Base-by-base conservation (phyloP, 2,888 invertebrate genomes). In the Gisinianus flammeolus region DNA sequence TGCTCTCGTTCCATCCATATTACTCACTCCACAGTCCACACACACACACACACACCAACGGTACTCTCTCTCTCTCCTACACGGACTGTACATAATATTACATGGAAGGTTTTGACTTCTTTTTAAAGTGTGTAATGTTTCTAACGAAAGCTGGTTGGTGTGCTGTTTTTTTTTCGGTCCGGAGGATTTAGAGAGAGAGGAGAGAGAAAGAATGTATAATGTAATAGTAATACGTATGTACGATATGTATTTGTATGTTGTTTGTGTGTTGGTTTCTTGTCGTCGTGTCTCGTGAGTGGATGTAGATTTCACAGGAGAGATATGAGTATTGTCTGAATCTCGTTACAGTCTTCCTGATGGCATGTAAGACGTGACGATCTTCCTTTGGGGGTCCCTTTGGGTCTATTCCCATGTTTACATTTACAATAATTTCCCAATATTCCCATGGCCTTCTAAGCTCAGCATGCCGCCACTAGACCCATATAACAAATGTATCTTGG, bases 361-460 rank as follows among this genome's bases (percentile, higher is more conserved):
- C 16, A 72, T 72, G 62, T 58, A 74, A 64, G 74, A 79, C 79
- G 79, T 79, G 79, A 79, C 79, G 77, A 79, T 74, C 77, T 77
- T 77, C 64, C 74, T 77, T 79, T 77, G 72, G 78, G 75, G 78
- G 64, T 77, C 58, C 74, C 79, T 76, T 76, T 62, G 71, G 69
- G 79, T 77, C 76, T 35, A 74, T 69, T 79, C 74, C 77, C 79
- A 79, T 79, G 79, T 77, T 79, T 79, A 79, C 79, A 79, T 79
- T 79, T 77, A 79, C 79, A 79, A 79, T 79, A 79, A 79, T 79
- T 79, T 70, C 77, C 66, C 79, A 73, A 79, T 79, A 79, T 79
- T 79, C 79, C 69, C 76, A 77, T 77, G 73, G 73, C 69, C 68
- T 68, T 73, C 30, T 58, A n/a, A 79, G 22, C 74, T 70, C 70